Evolutionary conservation across 1,140 invertebrate genomes (phyloP), one percentile per base, ranked within the genome.

Genomic region (Onthophagus taurus): DNA sequence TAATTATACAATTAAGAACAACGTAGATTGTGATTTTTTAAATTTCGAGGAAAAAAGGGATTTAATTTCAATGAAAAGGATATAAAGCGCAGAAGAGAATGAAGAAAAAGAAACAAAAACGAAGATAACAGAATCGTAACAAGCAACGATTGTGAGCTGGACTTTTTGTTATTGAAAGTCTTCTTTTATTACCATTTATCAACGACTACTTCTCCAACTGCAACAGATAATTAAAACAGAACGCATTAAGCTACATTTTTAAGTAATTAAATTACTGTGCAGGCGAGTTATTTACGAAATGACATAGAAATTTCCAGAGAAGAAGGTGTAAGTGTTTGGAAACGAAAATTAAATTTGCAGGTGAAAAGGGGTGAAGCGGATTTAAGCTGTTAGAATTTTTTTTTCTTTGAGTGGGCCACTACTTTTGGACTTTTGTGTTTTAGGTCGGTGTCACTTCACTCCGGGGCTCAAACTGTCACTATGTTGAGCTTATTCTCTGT

Each of bases 181-280:
- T 43, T 43, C 29, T 21, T 35, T 36, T 19, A 43, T 20, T 55
- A 51, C 60, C 58, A 62, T 51, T 51, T 60, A 58, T 60, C 60
- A 48, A 59, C 52, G 39, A 62, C 56, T 48, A 52, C 55, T 45
- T 60, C 58, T 49, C 58, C 60, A 57, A 62, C 60, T 62, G 60
- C 54, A 62, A 60, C 53, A 62, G 50, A 61, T 50, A 50, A 50
- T 30, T 34, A 30, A 31, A 50, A 44, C n/a, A n/a, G n/a, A n/a
- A n/a, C n/a, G n/a, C n/a, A n/a, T n/a, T n/a, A n/a, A n/a, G n/a
- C n/a, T n/a, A n/a, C n/a, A 44, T 26, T 14, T 23, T 14, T 31
- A 19, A 16, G 35, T 38, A 31, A 45, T 24, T 21, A 9, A 19
- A 3, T 19, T 29, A 14, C 24, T 20, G n/a, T 37, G 13, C 18